Conservation (phyloP, 2,113 vertebrate species). For the Labrus mixtus region DNA sequence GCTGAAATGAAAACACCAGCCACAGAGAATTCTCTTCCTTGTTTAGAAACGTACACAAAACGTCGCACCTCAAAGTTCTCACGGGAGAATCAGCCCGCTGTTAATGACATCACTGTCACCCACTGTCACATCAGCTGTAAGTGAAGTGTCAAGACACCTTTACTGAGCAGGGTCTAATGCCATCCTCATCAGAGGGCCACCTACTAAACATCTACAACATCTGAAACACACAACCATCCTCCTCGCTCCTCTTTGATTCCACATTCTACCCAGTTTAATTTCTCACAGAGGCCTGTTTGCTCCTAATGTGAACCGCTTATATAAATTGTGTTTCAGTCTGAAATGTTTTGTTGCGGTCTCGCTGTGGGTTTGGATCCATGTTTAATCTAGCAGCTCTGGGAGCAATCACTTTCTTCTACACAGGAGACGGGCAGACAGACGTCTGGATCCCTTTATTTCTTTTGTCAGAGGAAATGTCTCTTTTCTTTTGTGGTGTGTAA, state of each 20-base stretch:
- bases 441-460: slow-evolving; percentile 77
- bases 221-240: neutral
- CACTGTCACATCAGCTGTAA: slow-evolving; percentile 11
- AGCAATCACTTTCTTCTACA: slow-evolving; percentile 80
- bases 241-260: slow-evolving; percentile 19
- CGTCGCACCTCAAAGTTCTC: slow-evolving; percentile 21
- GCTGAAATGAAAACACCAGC: slow-evolving; percentile 49
- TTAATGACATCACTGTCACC: slow-evolving; percentile 18
- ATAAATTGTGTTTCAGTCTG: slow-evolving; percentile 73
- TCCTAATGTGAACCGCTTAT: slow-evolving; percentile 71
- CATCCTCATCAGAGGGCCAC: too few relatives aligned
- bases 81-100: slow-evolving; percentile 16
- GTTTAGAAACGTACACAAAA: slow-evolving; percentile 14
- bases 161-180: too few relatives aligned
- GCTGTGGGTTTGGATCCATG: slow-evolving; percentile 78
- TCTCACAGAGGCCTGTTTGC: slow-evolving; percentile 60
- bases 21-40: slow-evolving; percentile 28
- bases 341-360: slow-evolving; percentile 81
- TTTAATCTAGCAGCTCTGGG: slow-evolving; percentile 83
- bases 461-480: slow-evolving; percentile 76
- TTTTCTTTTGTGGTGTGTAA: slow-evolving; percentile 66
- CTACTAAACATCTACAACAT: neutral
- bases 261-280: slow-evolving; percentile 51
- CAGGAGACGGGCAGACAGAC: slow-evolving; percentile 65
- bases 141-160: too few relatives aligned